A percentile compares a stretch with the other conserved stretches of the same genome.
Conservation (phyloP, 2,888 invertebrate species). For the Melangyna quadrimaculata region DNA sequence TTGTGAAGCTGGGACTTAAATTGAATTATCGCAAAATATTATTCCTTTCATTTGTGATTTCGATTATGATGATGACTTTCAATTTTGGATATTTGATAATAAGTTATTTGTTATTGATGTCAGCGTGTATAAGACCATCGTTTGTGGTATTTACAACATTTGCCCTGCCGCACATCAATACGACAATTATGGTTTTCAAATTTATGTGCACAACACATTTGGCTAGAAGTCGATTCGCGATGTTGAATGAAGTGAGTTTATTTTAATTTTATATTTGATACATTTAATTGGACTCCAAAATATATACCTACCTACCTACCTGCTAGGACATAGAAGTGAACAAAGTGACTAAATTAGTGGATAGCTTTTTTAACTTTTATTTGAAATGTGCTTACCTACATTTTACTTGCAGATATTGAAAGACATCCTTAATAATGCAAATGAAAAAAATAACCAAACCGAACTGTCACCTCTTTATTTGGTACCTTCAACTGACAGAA, state of each 20-base stretch:
- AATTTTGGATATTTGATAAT: conserved; percentile 78
- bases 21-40: conserved; percentile 77
- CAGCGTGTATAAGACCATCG: conserved; percentile 77
- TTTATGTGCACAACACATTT: conserved; percentile 77
- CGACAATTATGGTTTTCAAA: conserved; percentile 79
- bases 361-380: no score
- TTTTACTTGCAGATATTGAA: conserved; percentile 75
- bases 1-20: conserved; percentile 77
- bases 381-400: no score
- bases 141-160: conserved; percentile 78
- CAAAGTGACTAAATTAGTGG: no score
- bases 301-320: no score
- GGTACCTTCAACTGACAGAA: conserved; percentile 43
- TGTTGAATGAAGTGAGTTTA: conserved; percentile 79
- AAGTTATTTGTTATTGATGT: conserved; percentile 77
- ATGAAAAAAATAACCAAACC: conserved; percentile 75
- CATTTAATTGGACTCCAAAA: no score
- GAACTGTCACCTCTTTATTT: conserved; percentile 78
- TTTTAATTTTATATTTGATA: no score
- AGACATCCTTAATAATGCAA: conserved; percentile 76
- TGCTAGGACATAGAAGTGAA: no score
- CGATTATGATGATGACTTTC: conserved; percentile 77
- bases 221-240: conserved; percentile 77
- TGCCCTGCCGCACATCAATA: conserved; percentile 79
- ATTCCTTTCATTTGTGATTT: conserved; percentile 76